Percentiles rank a stretch among this genome's conserved stretches.
Conservation (phyloP, 1,140 invertebrate species). For the Drosophila santomea region DNA sequence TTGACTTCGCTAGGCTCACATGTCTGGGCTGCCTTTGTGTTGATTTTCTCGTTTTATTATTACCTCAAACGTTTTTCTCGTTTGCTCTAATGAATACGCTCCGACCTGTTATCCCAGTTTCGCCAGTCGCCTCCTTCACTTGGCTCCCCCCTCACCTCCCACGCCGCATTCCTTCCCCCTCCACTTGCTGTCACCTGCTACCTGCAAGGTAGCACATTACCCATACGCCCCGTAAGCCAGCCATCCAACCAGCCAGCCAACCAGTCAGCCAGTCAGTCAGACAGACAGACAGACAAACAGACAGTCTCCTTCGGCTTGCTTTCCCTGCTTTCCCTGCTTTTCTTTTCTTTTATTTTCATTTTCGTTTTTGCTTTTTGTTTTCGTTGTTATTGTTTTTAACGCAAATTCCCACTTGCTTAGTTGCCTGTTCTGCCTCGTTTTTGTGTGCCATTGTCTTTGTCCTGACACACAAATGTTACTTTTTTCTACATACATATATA, state of each 20-base stretch:
- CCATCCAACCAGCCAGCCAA: constrained; percentile 47
- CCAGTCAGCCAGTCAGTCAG: constrained; percentile 40
- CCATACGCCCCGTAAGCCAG: constrained; percentile 65
- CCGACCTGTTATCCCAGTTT: constrained; percentile 45
- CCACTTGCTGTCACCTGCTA: constrained; percentile 3
- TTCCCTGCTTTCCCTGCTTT: constrained; percentile 5
- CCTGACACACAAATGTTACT: constrained; percentile 37
- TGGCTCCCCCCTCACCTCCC: neutral
- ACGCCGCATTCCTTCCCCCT: neutral
- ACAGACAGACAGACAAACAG: constrained; percentile 42
- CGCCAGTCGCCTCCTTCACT: constrained; percentile 5
- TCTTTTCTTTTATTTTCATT: neutral
- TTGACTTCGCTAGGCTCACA: constrained; percentile 27
- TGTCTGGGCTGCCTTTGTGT: constrained; percentile 48
- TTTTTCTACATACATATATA: neutral
- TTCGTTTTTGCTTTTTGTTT: constrained; percentile 41
- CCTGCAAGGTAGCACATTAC: constrained; percentile 52
- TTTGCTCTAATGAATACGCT: constrained; percentile 72
- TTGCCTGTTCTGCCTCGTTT: constrained; percentile 55
- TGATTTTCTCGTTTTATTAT: constrained; percentile 65
- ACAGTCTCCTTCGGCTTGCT: constrained; percentile 32
- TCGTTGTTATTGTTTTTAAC: constrained; percentile 78
- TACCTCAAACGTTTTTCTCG: constrained; percentile 60
- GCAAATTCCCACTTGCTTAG: constrained; percentile 81
- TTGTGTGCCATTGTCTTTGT: constrained; percentile 67